Percentiles rank a stretch among this genome's conserved stretches.
Conservation (phyloP, 2,797 vertebrate genomes). For the Loris lydekkerianus region DNA sequence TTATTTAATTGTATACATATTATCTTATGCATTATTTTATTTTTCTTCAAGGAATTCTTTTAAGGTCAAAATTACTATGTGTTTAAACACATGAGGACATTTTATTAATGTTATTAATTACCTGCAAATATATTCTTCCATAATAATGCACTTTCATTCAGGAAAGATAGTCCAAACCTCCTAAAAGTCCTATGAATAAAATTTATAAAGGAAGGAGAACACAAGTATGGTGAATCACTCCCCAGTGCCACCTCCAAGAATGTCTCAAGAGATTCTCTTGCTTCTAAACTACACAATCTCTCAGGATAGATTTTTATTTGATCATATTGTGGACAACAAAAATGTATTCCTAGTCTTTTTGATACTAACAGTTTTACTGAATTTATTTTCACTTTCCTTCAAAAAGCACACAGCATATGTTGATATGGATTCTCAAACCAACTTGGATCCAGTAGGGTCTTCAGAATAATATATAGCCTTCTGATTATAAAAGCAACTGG, state of each 20-base stretch:
- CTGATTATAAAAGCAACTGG: conserved; percentile 72
- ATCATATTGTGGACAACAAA: conserved; percentile 73
- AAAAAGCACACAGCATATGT: conserved; percentile 58
- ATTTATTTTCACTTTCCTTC: conserved; percentile 70
- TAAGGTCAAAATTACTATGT: conserved; percentile 74
- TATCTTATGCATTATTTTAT: conserved; percentile 77
- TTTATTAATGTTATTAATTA: conserved; percentile 72
- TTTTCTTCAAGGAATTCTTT: conserved; percentile 81
- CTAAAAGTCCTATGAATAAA: conserved; percentile 64
- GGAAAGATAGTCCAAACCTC: conserved; percentile 64
- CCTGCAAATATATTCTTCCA: conserved; percentile 76
- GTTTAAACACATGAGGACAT: conserved; percentile 56
- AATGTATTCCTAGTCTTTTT: conserved; percentile 63
- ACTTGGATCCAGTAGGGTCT: conserved; percentile 67
- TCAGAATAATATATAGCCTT: conserved; percentile 79
- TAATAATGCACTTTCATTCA: conserved; percentile 79
- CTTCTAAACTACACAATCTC: conserved; percentile 66
- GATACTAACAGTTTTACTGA: conserved; percentile 56
- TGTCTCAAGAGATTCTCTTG: conserved; percentile 62
- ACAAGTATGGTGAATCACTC: conserved; percentile 41
- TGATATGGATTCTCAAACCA: conserved; percentile 68
- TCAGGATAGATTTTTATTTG: conserved; percentile 63
- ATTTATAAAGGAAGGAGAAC: conserved; percentile 49
- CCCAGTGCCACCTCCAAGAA: neutral
- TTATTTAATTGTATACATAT: conserved; percentile 80